phyloP scores from a whole-genome alignment of 2,888 invertebrate species.

The Myathropa florea region DNA sequence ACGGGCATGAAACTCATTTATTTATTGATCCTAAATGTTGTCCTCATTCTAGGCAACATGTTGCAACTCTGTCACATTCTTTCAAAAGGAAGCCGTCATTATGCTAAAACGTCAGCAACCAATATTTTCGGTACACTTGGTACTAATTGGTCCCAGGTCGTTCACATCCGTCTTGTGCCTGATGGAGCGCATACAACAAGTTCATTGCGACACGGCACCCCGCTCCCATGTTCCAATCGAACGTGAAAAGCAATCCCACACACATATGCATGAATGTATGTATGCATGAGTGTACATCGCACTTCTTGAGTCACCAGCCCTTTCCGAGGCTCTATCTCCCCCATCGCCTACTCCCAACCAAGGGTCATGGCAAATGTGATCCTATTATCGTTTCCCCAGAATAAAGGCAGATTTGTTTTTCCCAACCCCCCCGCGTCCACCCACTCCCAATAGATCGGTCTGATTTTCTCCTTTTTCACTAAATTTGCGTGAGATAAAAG shows the following conservation, averaged over 20 bases:
- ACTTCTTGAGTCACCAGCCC: neutral
- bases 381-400: neutral
- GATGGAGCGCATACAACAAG: neutral
- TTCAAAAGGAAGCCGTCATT: neutral
- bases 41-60: too few species aligned
- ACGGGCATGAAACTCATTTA: too few species aligned
- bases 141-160: neutral
- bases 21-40: too few species aligned
- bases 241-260: neutral
- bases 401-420: neutral
- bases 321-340: neutral
- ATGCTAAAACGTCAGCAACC: neutral
- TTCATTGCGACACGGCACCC: neutral
- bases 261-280: neutral
- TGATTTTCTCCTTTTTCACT: neutral
- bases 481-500: constrained; percentile 17
- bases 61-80: too few species aligned
- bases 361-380: neutral
- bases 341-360: neutral
- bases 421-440: neutral
- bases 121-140: neutral
- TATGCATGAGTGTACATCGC: too few species aligned
- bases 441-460: neutral
- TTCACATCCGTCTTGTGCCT: neutral
- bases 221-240: neutral